A percentile compares a stretch with the other conserved stretches of the same genome.
These are phyloP conservation scores for Salvelinus sp. DNA, from an alignment of 2,113 vertebrate genomes.

Conservation along the genomic window DNA sequence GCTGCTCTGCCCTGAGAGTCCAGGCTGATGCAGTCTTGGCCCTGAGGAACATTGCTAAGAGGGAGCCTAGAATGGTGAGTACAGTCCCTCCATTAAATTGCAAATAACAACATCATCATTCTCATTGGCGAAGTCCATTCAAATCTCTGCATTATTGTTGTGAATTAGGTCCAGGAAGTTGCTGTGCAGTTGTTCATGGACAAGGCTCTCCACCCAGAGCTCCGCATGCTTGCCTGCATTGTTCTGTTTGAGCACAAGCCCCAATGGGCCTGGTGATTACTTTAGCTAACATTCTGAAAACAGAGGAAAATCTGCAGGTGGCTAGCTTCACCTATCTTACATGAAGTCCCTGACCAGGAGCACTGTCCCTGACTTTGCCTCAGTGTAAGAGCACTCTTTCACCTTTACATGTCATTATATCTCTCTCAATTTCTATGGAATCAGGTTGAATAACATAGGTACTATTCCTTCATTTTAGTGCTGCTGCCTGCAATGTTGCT, in stretches of 20 bases:
- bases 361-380: conserved; percentile 52
- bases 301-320: conserved; percentile 79
- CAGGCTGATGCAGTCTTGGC: conserved; percentile 78
- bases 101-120: neutral
- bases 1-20: conserved; percentile 63
- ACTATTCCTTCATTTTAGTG: too few species aligned
- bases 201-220: too few species aligned
- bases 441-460: too few species aligned
- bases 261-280: conserved; percentile 68
- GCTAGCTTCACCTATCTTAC: conserved; percentile 82
- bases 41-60: conserved; percentile 80
- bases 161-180: too few species aligned
- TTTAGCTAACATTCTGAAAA: conserved; percentile 72
- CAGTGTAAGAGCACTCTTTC: conserved; percentile 73
- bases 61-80: conserved; percentile 75
- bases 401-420: neutral
- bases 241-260: conserved; percentile 77
- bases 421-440: neutral
- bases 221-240: too few species aligned
- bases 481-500: too few species aligned
- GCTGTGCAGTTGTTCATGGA: too few species aligned
- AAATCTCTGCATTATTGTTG: neutral
- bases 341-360: conserved; percentile 81
- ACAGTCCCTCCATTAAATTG: neutral
- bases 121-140: neutral